phyloP scores from a whole-genome alignment of 2,888 invertebrate species.

The Galeopsomyia nigrocyanea region DNA sequence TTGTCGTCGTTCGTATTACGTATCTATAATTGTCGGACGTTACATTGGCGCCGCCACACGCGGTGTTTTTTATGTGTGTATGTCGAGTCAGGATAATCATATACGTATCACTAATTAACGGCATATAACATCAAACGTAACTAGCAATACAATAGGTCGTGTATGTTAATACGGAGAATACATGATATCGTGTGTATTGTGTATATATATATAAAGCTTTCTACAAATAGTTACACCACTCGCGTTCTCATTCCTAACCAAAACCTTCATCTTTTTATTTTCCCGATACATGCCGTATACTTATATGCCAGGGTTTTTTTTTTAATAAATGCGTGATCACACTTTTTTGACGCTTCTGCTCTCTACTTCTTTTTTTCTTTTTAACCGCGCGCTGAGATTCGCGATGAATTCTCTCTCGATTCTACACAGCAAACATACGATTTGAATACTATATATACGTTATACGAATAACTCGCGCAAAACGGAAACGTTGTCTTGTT shows the following conservation, averaged over 20 bases:
- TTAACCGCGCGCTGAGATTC: slow-evolving; percentile 42
- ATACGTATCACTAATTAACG: slow-evolving; percentile 59
- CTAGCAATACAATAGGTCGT: slow-evolving; percentile 55
- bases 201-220: slow-evolving; percentile 51
- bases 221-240: slow-evolving; percentile 64
- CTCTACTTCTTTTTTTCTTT: slow-evolving; percentile 9
- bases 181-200: slow-evolving; percentile 19
- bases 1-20: slow-evolving; percentile 41
- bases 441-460: slow-evolving; percentile 37
- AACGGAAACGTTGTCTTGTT: slow-evolving; percentile 25
- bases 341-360: slow-evolving; percentile 57
- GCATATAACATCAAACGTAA: slow-evolving; percentile 64
- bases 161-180: slow-evolving; percentile 36
- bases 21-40: slow-evolving; percentile 63
- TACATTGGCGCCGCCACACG: slow-evolving; percentile 60
- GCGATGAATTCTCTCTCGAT: slow-evolving; percentile 4
- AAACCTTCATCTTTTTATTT: too few species aligned
- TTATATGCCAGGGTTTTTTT: slow-evolving; percentile 58
- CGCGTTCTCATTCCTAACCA: not conserved
- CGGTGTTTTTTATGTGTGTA: slow-evolving; percentile 29
- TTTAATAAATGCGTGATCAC: slow-evolving; percentile 61
- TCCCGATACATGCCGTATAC: slow-evolving; percentile 65
- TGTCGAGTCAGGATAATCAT: slow-evolving; percentile 46
- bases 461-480: slow-evolving; percentile 31
- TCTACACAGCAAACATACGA: slow-evolving; percentile 37